These are phyloP conservation scores for Emydocephalus ijimae DNA, from an alignment of 2,113 vertebrate genomes.

Conservation along the genomic window DNA sequence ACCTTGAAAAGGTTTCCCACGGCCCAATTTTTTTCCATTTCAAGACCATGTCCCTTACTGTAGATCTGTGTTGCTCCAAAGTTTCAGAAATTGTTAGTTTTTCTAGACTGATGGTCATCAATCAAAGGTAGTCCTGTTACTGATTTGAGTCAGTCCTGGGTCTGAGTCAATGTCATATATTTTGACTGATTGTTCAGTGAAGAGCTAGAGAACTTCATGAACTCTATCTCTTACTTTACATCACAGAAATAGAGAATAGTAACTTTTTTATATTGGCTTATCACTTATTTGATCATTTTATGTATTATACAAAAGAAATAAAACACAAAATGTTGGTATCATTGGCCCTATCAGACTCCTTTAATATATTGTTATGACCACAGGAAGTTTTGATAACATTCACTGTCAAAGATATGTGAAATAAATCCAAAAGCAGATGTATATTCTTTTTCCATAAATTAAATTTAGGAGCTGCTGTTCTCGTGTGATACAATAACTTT, in stretches of 20 bases:
- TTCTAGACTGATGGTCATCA: background rate
- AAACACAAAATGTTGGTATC: background rate
- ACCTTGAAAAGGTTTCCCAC: background rate
- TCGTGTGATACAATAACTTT: background rate
- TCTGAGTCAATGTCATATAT: background rate
- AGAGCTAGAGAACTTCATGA: background rate
- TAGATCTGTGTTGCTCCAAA: background rate
- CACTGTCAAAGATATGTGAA: background rate
- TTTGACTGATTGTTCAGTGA: background rate
- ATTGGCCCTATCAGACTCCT: background rate
- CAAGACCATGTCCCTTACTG: background rate
- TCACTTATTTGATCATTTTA: background rate
- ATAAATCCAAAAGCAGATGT: background rate
- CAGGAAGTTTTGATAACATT: background rate
- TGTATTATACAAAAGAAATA: background rate
- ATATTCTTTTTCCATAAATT: background rate
- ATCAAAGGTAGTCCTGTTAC: background rate
- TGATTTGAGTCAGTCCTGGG: background rate
- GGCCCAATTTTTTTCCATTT: background rate
- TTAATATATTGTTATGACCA: background rate
- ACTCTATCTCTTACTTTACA: background rate
- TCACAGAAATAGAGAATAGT: background rate
- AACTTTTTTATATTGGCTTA: background rate
- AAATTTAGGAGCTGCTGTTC: background rate
- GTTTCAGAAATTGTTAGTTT: background rate